Conservation (phyloP, 2,888 invertebrate species). For the Callinectes sapidus region DNA sequence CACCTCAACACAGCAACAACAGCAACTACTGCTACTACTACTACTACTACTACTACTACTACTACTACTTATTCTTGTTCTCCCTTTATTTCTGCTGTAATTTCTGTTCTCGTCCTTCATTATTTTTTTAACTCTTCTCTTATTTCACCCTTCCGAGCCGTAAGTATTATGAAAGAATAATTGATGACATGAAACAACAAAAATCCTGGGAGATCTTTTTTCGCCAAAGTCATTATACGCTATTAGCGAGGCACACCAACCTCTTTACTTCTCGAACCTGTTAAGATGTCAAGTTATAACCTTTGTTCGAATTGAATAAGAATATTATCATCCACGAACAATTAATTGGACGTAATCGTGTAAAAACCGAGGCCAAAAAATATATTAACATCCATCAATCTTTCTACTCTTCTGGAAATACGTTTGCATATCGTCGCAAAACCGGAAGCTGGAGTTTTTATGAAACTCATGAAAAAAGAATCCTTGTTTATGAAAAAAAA, state of each 20-base stretch:
- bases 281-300: background rate
- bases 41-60: constrained; percentile 24
- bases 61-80: background rate
- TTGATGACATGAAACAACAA: background rate
- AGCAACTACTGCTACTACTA: background rate
- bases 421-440: too few species aligned
- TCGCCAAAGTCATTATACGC: background rate
- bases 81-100: background rate
- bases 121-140: background rate
- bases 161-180: background rate
- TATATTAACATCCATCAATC: too few species aligned
- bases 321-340: too few species aligned
- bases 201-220: background rate
- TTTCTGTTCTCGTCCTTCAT: background rate
- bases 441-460: too few species aligned
- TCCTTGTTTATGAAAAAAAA: too few species aligned
- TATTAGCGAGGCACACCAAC: background rate
- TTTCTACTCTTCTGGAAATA: too few species aligned
- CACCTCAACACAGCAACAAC: background rate
- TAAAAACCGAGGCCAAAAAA: too few species aligned
- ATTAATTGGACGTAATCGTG: too few species aligned
- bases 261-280: background rate
- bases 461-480: too few species aligned
- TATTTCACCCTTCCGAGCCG: background rate
- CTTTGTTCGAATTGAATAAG: too few species aligned